Base-by-base conservation (phyloP, 2,113 vertebrate genomes). In the Canis aureus region DNA sequence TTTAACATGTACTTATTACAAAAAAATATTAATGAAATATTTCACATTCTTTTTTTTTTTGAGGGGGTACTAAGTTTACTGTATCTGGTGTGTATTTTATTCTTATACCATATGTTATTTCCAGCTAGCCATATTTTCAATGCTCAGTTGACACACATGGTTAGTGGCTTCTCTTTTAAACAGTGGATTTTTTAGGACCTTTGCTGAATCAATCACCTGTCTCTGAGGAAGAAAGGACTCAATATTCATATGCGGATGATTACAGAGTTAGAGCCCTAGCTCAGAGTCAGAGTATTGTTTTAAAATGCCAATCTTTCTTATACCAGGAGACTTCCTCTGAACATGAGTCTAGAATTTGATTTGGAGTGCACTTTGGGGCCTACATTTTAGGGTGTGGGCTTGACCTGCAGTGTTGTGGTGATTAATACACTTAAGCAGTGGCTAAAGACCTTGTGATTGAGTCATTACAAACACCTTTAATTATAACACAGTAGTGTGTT, bases 271-370 rank as follows among this genome's bases (percentile, higher is more conserved):
- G 49, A 91, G 55, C 16, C 22, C 55, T 85, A 89, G 86, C 53
- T 80, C 73, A 86, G 69, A 91, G 62, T 69, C 53, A 62, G 57
- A 59, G 43, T 43, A 11, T 69, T 93, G 62, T 60, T 96, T 90
- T 93, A 79, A 93, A 89, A 19, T n/a, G 69, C 19, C 35, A 25
- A 83, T 27, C 20, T 29, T 49, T 60, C 15, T 83, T 74, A 78
- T 12, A 22, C 5, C 22, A 67, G 8, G 25, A 27, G 12, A 15
- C 15, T 53, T 8, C 55, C 53, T 62, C 29, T 32, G 76, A 59
- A 20, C 10, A 2, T n/a, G 15, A 57, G 11, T 81, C 29, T 66
- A n/a, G 49, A 91, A 57, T 59, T 27, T 71, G 2, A 95, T 53
- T 29, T 66, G 32, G 8, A 55, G 8, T 13, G 2, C 1, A 49